Conservation (phyloP, 1,140 invertebrate genomes). For the Coenobita brevimanus region DNA sequence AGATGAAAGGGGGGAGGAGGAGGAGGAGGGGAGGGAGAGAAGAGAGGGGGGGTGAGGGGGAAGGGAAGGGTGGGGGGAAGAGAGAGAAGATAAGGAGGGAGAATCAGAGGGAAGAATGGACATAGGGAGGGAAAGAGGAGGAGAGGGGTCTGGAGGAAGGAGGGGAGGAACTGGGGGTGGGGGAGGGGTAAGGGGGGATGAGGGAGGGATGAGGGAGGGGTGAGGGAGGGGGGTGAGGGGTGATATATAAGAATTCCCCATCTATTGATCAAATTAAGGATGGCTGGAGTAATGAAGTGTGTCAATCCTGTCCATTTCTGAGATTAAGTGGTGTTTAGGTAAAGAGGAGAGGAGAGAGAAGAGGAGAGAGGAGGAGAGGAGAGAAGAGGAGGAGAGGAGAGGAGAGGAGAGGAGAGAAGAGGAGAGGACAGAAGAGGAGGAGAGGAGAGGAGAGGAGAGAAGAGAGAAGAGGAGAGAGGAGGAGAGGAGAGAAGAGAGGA, state of each 20-base stretch:
- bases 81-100: background rate
- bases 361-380: background rate
- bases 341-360: conserved; percentile 10
- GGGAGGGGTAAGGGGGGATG: background rate
- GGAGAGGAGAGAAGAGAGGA: background rate
- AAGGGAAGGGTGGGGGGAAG: background rate
- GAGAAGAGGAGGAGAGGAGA: background rate
- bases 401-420: background rate
- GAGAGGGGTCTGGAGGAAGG: too few species aligned
- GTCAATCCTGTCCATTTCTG: conserved; percentile 35
- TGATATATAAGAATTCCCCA: conserved; percentile 1
- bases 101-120: background rate
- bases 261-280: conserved; percentile 50
- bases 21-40: background rate
- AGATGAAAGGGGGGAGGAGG: background rate
- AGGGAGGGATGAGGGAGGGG: conserved; percentile 1
- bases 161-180: background rate
- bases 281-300: conserved; percentile 47
- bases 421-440: background rate
- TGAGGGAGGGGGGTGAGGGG: background rate
- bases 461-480: background rate
- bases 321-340: conserved; percentile 54
- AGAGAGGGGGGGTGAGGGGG: background rate
- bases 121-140: background rate
- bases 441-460: background rate